Base-by-base conservation (phyloP, 2,888 invertebrate species). In the Tineola bisselliella region DNA sequence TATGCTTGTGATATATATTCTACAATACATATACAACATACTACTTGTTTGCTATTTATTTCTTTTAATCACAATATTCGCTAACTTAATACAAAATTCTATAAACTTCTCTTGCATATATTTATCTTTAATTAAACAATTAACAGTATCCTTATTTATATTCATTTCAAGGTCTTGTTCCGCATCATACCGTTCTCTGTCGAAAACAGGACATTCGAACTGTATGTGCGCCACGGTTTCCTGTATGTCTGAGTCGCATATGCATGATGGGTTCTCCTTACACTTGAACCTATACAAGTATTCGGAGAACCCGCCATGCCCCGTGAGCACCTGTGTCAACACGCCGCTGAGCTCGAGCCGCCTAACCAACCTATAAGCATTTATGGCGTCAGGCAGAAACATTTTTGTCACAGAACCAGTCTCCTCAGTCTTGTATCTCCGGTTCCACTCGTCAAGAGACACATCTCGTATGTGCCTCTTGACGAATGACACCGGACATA, bases 241-340 rank as follows among this genome's bases (percentile, higher is more conserved):
- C 4, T 8, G 2, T 5, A 2, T 3, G 3, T 3, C 15, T 8
- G 59, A 13, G 4, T 59, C 61, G 17, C 62, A 62, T 0, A 12
- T 10, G 43, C 63, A 64, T 18, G 60, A 57, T 0, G 62, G 64
- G 33, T 31, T 57, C 30, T 61, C 62, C 25, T 59, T 62, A 13
- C 60, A 60, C 25, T 63, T 63, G 48, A 65, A 65, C 2, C 63
- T 33, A 18, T 63, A 31, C 17, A 65, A 44, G 59, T 64, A 65
- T 18, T 60, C 30, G 0, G 61, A 44, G 17, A 62, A 62, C 0
- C 63, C 64, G 1, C 63, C 64, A 11, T 64, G 64, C 1, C 64
- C 64, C 1, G 63, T 64, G 31, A 63, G 13, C 5, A 59, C 15
- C 15, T 64, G 63, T 0, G 59, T 59, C 0, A 33, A 6, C 0